Evolutionary conservation across 2,797 vertebrate genomes (phyloP).

Genomic region (Sebastes kiyomatsui): DNA sequence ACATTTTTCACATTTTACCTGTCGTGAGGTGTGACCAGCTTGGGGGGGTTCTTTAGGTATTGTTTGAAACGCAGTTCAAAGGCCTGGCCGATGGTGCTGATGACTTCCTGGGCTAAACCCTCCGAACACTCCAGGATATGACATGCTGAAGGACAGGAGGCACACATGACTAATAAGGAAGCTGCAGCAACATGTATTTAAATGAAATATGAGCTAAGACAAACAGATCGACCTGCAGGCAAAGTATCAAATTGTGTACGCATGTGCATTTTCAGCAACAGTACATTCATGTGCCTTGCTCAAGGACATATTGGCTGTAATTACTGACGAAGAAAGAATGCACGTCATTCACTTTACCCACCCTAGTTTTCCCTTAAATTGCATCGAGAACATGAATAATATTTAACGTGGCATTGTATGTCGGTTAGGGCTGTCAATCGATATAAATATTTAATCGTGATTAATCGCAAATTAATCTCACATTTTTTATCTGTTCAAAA

Average conservation of each 20-base stretch:
- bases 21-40: slow-evolving; percentile 96
- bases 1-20: slow-evolving; percentile 77
- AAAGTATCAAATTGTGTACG: not conserved
- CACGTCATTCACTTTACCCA: not conserved
- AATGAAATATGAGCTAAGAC: not conserved
- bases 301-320: not conserved
- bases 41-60: slow-evolving; percentile 97
- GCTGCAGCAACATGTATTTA: slow-evolving; percentile 2
- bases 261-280: not conserved
- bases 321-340: not conserved
- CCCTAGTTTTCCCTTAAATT: not conserved
- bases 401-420: not conserved
- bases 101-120: slow-evolving; percentile 96
- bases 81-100: slow-evolving; percentile 98
- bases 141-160: slow-evolving; percentile 84
- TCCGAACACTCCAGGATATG: slow-evolving; percentile 97
- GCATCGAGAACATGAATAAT: not conserved
- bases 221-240: not conserved
- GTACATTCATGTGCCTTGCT: not conserved
- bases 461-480: too few relatives aligned
- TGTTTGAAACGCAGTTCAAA: slow-evolving; percentile 98
- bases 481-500: too few relatives aligned
- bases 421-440: too few relatives aligned
- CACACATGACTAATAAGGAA: slow-evolving; percentile 1
- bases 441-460: too few relatives aligned